Conservation (phyloP, 1,140 invertebrate species). For the Magallana ariakensis region DNA sequence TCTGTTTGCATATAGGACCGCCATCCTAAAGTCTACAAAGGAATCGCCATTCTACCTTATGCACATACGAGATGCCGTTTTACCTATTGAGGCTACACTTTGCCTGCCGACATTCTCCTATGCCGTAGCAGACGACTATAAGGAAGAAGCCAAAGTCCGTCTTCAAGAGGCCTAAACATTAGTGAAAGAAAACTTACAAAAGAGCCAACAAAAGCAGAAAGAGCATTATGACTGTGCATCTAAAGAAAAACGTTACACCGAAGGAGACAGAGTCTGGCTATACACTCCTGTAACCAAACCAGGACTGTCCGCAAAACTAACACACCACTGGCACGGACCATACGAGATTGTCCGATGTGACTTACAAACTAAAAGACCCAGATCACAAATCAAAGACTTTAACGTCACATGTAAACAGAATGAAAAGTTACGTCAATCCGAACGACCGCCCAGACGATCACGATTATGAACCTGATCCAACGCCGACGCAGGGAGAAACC, state of each 20-base stretch:
- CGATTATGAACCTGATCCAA: no score
- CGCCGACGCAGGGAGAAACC: no score
- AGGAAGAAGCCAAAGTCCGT: conserved; percentile 15
- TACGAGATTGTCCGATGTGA: no score
- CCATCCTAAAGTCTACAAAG: conserved; percentile 17
- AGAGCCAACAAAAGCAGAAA: conserved; percentile 45
- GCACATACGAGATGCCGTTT: background rate
- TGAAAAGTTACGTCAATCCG: background rate
- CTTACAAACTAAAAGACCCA: background rate
- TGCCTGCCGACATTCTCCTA: conserved; percentile 21
- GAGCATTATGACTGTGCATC: background rate
- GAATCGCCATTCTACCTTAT: conserved; percentile 15
- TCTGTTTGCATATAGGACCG: conserved; percentile 35
- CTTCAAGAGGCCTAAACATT: conserved; percentile 45
- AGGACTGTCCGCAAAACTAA: conserved; percentile 7
- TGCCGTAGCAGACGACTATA: conserved; percentile 34
- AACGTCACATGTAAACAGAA: background rate
- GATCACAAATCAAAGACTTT: background rate
- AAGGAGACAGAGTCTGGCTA: conserved; percentile 40
- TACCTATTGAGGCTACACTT: background rate
- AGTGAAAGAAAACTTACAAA: conserved; percentile 33
- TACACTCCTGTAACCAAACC: background rate
- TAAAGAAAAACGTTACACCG: background rate
- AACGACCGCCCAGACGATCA: no score
- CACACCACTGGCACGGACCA: conserved; percentile 14